Conservation (phyloP, 2,113 vertebrate species). For the Progne subis region DNA sequence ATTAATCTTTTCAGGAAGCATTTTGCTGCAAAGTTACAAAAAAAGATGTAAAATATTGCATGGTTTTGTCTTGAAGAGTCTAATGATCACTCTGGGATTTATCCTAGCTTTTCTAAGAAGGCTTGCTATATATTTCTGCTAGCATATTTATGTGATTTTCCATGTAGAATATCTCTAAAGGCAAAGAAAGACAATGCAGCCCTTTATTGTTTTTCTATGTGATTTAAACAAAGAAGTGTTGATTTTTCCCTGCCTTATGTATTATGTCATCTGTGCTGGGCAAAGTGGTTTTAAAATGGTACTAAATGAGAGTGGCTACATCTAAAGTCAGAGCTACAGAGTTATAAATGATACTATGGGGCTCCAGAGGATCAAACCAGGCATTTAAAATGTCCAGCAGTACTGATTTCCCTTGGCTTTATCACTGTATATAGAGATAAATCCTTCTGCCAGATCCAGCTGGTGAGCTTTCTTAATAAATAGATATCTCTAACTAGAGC, state of each 20-base stretch:
- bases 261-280: not conserved
- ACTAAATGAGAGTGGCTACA: not conserved
- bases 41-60: not conserved
- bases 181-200: not conserved
- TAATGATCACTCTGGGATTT: not conserved
- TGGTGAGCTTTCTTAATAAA: constrained; percentile 21
- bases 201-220: not conserved
- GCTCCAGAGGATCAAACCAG: not conserved
- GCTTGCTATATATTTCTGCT: not conserved
- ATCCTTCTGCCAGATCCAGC: not conserved
- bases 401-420: constrained; percentile 27
- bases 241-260: not conserved
- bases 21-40: not conserved
- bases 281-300: not conserved
- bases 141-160: not conserved
- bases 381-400: not conserved
- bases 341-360: not conserved
- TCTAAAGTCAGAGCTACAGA: not conserved
- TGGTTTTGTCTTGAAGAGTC: not conserved
- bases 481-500: not conserved
- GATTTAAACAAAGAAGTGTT: not conserved
- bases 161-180: not conserved
- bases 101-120: not conserved
- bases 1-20: not conserved
- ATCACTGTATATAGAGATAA: not conserved